Base-by-base conservation (phyloP, 2,113 vertebrate genomes). In the Tachysurus vachellii region DNA sequence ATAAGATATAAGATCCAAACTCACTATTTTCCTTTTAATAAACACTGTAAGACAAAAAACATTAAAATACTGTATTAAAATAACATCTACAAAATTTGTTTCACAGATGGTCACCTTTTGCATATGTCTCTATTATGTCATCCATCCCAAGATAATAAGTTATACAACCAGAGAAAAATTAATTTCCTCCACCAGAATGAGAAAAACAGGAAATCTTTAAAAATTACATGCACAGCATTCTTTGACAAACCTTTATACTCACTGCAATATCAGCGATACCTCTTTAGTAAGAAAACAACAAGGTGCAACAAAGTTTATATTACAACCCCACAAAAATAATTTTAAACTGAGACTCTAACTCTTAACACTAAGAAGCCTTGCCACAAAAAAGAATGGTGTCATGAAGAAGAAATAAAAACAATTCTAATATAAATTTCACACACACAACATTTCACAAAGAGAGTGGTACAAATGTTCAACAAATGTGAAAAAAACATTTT, bases 181-280 rank as follows among this genome's bases (percentile, higher is more conserved):
- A 71, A 92, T 89, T 91, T 91, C 87, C 89, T 89, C 70, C 57
- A 70, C 56, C 89, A 88, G 84, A 90, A 89, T 90, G 85, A 89
- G 87, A 91, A 92, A 91, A 92, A 88, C 87, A 88, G 87, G 81
- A 90, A 76, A 88, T 66, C 80, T 87, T 57, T 64, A 53, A 86
- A 83, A 80, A n/a, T 17, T 57, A 79, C 13, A 17, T 47, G 23
- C 7, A 47, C 6, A 23, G 16, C 26, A 85, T 71, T 61, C 44
- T 83, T 36, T n/a, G 77, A 59, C 66, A 71, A 70, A 57, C 31
- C 59, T 28, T 70, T 57, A 53, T 77, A 77, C 82, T 50, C 53
- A 28, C 82, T 68, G 16, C 75, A 86, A 85, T 53, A 89, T 64
- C 70, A 77, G 83, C 64, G 28, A 56, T 44, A 50, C 54, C 56